Evolutionary conservation across 1,140 invertebrate species (phyloP).

Genomic region (Macrostomum lignano): DNA sequence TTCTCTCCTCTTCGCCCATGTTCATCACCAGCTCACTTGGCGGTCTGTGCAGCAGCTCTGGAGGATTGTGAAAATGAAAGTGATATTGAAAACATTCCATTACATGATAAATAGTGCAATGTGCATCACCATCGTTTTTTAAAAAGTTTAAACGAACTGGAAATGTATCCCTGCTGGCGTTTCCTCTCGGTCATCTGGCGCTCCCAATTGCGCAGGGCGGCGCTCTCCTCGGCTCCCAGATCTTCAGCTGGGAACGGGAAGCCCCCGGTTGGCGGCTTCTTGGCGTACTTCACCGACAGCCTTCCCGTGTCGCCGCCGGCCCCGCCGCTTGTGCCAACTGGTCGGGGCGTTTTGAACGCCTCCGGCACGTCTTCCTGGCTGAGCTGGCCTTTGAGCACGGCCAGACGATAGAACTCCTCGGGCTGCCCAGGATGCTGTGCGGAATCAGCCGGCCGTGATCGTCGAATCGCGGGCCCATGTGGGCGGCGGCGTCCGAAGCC

Average conservation of each 20-base stretch:
- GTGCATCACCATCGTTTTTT: too few relatives aligned
- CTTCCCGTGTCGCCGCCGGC: conserved; percentile 1
- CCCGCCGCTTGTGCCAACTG: background rate
- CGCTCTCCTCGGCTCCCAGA: conserved; percentile 12
- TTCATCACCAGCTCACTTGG: too few relatives aligned
- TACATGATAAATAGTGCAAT: too few relatives aligned
- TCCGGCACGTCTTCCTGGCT: background rate
- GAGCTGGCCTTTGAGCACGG: conserved; percentile 3
- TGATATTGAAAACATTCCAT: too few relatives aligned
- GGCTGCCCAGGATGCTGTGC: conserved; percentile 21
- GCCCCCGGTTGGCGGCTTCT: too few relatives aligned
- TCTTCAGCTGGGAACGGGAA: too few relatives aligned
- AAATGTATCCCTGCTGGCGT: conserved; percentile 21
- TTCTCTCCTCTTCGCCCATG: too few relatives aligned
- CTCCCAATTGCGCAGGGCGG: conserved; percentile 23
- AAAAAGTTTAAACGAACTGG: conserved; percentile 16
- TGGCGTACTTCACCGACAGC: conserved; percentile 16
- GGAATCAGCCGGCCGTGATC: conserved; percentile 14
- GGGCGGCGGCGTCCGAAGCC: conserved; percentile 13
- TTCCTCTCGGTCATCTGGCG: conserved; percentile 21
- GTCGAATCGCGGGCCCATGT: conserved; percentile 16
- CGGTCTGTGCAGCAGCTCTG: too few relatives aligned
- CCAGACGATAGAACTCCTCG: too few relatives aligned
- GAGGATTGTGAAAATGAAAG: too few relatives aligned
- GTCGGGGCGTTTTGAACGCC: background rate